These are phyloP conservation scores for Himalopsyche anomala DNA, from an alignment of 2,888 invertebrate genomes.

Conservation along the genomic window DNA sequence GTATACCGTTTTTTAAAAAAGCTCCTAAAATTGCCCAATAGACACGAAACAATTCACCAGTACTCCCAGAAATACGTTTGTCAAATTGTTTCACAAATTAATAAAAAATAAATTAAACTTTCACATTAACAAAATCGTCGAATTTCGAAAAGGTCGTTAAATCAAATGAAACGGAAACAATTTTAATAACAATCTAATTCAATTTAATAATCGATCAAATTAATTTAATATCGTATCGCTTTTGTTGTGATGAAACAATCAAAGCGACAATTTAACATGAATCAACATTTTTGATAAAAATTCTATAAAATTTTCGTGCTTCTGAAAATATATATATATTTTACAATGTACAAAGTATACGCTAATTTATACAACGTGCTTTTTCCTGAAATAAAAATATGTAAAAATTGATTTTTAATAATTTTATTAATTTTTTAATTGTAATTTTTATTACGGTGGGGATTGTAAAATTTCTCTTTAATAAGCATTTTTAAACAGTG, in stretches of 20 bases:
- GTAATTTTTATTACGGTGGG: too few relatives aligned
- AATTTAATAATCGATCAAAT: background rate
- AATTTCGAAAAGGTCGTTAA: background rate
- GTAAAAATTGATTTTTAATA: too few relatives aligned
- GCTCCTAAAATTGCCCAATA: too few relatives aligned
- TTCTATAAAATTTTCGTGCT: background rate
- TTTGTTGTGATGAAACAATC: background rate
- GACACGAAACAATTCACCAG: too few relatives aligned
- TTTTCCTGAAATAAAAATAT: too few relatives aligned
- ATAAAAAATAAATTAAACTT: background rate
- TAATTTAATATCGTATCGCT: background rate
- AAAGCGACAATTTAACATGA: background rate
- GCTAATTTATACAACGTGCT: too few relatives aligned
- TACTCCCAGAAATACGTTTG: background rate
- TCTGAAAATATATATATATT: background rate
- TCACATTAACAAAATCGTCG: conserved; percentile 1
- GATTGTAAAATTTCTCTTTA: too few relatives aligned
- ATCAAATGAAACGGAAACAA: background rate
- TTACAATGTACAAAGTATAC: background rate
- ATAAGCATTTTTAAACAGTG: too few relatives aligned
- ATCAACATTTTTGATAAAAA: background rate
- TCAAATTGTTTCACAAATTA: background rate
- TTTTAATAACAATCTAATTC: background rate
- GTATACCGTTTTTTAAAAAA: too few relatives aligned
- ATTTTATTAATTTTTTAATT: too few relatives aligned